phyloP scores from a whole-genome alignment of 1,140 invertebrate species.

The Lanistes nyassanus region DNA sequence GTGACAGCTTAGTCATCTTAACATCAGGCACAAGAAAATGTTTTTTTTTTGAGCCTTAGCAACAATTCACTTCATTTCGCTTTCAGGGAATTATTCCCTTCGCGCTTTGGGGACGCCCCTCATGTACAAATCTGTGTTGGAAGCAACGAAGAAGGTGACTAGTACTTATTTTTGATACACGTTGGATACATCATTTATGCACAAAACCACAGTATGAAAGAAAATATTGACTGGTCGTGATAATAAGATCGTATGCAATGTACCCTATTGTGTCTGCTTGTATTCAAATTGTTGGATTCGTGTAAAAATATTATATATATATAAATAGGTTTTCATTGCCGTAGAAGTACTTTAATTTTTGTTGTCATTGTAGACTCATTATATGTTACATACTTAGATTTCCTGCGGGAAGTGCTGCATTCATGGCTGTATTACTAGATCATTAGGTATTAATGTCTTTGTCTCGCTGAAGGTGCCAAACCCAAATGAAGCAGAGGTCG shows the following conservation, averaged over 20 bases:
- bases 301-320: neutral
- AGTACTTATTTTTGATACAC: neutral
- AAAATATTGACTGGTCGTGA: neutral
- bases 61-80: neutral
- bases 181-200: no score
- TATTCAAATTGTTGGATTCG: neutral
- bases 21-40: neutral
- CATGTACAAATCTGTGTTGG: constrained; percentile 32
- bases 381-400: no score
- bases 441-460: no score
- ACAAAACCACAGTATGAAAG: neutral
- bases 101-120: constrained; percentile 37
- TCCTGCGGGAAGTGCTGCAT: no score
- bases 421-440: no score
- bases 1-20: no score
- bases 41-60: no score
- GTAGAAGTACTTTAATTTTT: no score
- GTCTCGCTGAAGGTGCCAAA: constrained; percentile 49
- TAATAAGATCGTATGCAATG: neutral
- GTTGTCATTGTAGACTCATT: no score
- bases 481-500: constrained; percentile 52
- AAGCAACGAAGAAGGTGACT: constrained; percentile 41
- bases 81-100: constrained; percentile 44
- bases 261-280: neutral
- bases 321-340: neutral